These are phyloP conservation scores for Notodonta dromedarius DNA, from an alignment of 2,888 invertebrate genomes.

Conservation along the genomic window DNA sequence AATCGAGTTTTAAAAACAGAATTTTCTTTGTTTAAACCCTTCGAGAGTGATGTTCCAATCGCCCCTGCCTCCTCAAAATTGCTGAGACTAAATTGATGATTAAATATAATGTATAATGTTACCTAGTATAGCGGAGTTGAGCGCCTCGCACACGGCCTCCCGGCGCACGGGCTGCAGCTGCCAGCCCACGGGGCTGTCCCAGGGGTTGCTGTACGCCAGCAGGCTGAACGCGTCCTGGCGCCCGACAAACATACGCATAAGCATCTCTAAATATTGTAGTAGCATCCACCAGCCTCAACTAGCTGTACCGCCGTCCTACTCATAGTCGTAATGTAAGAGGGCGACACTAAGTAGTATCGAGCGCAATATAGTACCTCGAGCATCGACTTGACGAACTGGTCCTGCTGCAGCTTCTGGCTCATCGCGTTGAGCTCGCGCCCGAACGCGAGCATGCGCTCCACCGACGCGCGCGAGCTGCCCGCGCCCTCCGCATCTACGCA, in stretches of 20 bases:
- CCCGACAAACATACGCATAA: not conserved
- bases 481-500: conserved; percentile 43
- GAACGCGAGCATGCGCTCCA: conserved; percentile 97
- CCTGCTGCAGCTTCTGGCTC: conserved; percentile 91
- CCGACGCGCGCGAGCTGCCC: conserved; percentile 90
- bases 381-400: conserved; percentile 95
- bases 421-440: conserved; percentile 96
- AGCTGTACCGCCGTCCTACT: too few species aligned
- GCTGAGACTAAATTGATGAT: too few species aligned
- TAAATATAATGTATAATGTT: conserved; percentile 31
- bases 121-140: conserved; percentile 99
- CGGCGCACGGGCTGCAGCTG: conserved; percentile 97
- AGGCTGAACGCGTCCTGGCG: conserved; percentile 97
- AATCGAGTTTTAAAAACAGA: too few species aligned
- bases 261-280: too few species aligned
- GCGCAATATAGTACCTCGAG: conserved; percentile 86
- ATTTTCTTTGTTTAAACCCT: too few species aligned
- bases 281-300: too few species aligned
- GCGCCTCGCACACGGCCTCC: conserved; percentile 96
- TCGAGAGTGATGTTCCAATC: too few species aligned
- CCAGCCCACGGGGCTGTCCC: conserved; percentile 98
- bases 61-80: too few species aligned
- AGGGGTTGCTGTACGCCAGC: conserved; percentile 98
- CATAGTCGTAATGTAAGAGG: too few species aligned
- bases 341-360: too few species aligned